phyloP scores from a whole-genome alignment of 2,888 invertebrate species.

The Sylvicola cinctus region DNA sequence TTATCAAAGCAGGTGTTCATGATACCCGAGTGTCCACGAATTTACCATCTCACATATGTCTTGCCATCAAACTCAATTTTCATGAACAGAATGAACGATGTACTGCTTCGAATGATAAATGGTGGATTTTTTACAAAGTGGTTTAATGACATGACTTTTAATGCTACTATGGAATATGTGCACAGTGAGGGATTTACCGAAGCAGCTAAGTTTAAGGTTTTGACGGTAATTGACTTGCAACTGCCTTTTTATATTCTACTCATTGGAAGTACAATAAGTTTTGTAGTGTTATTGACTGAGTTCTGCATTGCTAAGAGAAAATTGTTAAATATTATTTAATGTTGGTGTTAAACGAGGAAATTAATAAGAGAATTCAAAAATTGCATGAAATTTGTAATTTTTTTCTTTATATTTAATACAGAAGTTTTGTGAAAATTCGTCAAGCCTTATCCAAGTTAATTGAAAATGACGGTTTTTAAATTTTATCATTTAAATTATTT shows the following conservation, averaged over 20 bases:
- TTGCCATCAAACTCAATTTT: constrained; percentile 18
- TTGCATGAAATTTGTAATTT: too few species aligned
- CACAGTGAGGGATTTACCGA: constrained; percentile 8
- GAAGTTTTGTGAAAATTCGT: too few species aligned
- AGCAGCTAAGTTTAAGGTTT: constrained; percentile 16
- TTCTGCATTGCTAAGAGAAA: too few species aligned
- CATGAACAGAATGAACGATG: constrained; percentile 14
- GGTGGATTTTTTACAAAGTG: constrained; percentile 20
- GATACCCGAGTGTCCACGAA: constrained; percentile 23
- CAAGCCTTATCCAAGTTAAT: too few species aligned
- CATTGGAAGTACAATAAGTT: constrained; percentile 15
- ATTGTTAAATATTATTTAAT: too few species aligned
- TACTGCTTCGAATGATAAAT: constrained; percentile 16
- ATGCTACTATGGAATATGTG: constrained; percentile 13
- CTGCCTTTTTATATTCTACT: constrained; percentile 19
- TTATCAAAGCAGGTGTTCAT: constrained; percentile 17
- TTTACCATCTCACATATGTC: constrained; percentile 20
- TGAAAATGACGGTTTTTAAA: too few species aligned
- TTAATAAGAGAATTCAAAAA: too few species aligned
- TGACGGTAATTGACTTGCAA: constrained; percentile 20
- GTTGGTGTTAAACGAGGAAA: too few species aligned
- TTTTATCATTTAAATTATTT: too few species aligned
- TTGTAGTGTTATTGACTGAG: too few species aligned
- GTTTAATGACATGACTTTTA: constrained; percentile 17
- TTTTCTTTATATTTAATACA: too few species aligned